A percentile compares a stretch with the other conserved stretches of the same genome.
These are phyloP conservation scores for Bungarus multicinctus DNA, from an alignment of 2,113 vertebrate genomes.

Conservation along the genomic window DNA sequence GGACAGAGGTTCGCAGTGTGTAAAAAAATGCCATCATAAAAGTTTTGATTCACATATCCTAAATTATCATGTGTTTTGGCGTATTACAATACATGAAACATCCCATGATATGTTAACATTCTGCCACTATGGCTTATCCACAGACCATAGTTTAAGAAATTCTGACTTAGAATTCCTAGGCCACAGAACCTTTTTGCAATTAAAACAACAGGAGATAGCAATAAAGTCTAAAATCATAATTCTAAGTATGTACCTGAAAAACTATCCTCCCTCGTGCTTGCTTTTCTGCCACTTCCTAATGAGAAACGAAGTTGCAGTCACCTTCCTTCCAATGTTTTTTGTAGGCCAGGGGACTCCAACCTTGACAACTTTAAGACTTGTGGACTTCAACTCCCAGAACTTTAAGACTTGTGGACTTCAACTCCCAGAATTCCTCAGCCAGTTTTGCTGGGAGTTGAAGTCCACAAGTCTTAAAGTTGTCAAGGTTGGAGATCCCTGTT, in stretches of 20 bases:
- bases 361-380: too few species aligned
- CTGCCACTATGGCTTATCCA: neutral
- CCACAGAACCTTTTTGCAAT: neutral
- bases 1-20: neutral
- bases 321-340: slow-evolving; percentile 5
- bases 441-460: too few species aligned
- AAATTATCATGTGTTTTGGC: neutral
- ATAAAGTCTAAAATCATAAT: neutral
- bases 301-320: neutral
- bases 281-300: neutral
- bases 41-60: neutral
- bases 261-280: neutral
- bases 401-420: too few species aligned
- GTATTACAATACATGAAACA: neutral
- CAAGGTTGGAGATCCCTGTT: too few species aligned
- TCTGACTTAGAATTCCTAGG: neutral
- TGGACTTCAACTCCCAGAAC: too few species aligned
- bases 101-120: neutral
- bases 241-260: neutral
- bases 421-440: too few species aligned
- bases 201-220: neutral
- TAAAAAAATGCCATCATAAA: neutral
- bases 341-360: slow-evolving; percentile 8
- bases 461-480: too few species aligned
- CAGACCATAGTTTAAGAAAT: neutral